Evolutionary conservation across 1,140 invertebrate genomes (phyloP).

Genomic region (Brachionus rotundiformis): DNA sequence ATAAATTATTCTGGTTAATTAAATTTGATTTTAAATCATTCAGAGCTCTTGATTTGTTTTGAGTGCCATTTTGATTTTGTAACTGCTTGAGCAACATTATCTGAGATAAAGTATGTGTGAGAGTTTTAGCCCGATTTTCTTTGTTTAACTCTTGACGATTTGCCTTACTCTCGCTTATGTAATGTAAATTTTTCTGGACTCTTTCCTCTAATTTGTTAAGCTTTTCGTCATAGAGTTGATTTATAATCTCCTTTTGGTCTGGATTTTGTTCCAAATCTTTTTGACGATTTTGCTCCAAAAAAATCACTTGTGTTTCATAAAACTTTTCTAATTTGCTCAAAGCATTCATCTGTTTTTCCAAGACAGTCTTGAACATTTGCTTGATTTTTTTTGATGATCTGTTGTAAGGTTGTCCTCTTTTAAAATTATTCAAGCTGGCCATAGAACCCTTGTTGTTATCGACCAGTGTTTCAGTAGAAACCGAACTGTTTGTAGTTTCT

Average conservation of each 20-base stretch:
- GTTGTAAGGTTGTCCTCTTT: not conserved
- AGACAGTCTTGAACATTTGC: conserved; percentile 45
- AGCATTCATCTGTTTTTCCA: conserved; percentile 50
- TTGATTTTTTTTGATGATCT: conserved; percentile 47
- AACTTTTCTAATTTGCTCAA: conserved; percentile 44
- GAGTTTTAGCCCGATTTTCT: conserved; percentile 5
- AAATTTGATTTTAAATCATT: conserved; percentile 44
- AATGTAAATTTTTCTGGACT: conserved; percentile 28
- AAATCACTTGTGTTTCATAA: conserved; percentile 30
- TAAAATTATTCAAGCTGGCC: not conserved
- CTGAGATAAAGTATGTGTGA: conserved; percentile 39
- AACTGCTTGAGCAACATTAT: conserved; percentile 30
- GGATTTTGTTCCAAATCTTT: conserved; percentile 32
- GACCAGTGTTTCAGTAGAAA: conserved; percentile 3
- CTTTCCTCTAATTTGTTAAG: conserved; percentile 12
- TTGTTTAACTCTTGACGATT: not conserved
- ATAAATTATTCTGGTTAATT: conserved; percentile 19
- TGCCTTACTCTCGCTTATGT: conserved; percentile 21
- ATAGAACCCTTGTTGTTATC: not conserved
- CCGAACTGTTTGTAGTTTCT: not conserved
- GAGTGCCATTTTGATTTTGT: not conserved
- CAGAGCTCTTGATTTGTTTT: conserved; percentile 31
- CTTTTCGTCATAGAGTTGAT: conserved; percentile 12
- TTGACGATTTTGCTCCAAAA: conserved; percentile 28
- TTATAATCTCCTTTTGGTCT: not conserved